Percentiles rank a stretch among this genome's conserved stretches.
Evolutionary conservation across 1,140 invertebrate genomes (phyloP).

Genomic region (Oedothorax gibbosus): DNA sequence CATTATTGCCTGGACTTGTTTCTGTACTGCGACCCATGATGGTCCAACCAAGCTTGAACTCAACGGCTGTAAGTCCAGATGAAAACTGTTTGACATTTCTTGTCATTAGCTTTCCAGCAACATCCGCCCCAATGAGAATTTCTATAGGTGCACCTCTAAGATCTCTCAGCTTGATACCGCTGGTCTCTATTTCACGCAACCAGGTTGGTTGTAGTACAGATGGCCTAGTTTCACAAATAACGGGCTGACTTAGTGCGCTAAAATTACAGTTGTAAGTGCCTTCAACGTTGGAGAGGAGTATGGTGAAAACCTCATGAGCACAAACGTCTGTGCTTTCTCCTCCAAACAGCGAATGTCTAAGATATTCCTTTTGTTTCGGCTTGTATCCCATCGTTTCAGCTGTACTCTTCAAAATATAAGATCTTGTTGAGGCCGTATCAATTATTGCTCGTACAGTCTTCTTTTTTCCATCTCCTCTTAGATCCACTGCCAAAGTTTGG

Average conservation of each 20-base stretch:
- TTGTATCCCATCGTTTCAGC: not conserved
- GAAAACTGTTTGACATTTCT: not conserved
- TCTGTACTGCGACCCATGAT: no score
- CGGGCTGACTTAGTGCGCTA: not conserved
- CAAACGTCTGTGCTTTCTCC: not conserved
- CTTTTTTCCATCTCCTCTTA: not conserved
- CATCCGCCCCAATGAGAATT: constrained; percentile 9
- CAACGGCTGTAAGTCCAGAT: not conserved
- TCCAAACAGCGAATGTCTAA: constrained; percentile 3
- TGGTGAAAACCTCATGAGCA: not conserved
- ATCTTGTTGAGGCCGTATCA: not conserved
- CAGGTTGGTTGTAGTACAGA: not conserved
- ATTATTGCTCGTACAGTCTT: not conserved
- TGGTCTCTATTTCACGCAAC: not conserved
- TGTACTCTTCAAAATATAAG: not conserved
- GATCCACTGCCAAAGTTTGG: not conserved
- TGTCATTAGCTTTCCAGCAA: constrained; percentile 1
- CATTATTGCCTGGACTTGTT: no score
- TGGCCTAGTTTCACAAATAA: not conserved
- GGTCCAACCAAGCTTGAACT: not conserved
- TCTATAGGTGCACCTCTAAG: not conserved
- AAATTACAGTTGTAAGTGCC: not conserved
- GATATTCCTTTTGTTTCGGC: not conserved
- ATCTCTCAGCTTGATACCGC: constrained; percentile 18
- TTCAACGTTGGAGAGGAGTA: not conserved